Evolutionary conservation across 1,140 invertebrate species (phyloP), one percentile per base, ranked within the genome.

Genomic region (Drosophila novamexicana): DNA sequence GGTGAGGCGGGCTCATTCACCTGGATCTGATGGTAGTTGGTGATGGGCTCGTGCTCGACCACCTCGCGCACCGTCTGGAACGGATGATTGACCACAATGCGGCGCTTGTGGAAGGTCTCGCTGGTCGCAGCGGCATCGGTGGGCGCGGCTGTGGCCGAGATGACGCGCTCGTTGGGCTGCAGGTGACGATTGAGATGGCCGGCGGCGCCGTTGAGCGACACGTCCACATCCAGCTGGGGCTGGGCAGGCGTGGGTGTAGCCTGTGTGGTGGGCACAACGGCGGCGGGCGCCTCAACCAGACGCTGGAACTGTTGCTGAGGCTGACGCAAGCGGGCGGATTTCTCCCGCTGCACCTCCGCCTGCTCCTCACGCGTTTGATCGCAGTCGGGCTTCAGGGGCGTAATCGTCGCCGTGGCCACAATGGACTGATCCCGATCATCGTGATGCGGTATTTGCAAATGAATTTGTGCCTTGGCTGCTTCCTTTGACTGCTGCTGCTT

Each of bases 1-100:
- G 90, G 88, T 1, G 91, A 90, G 9, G 91, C 92, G 6, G 91
- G 92, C 66, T 93, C 92, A 12, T 92, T 92, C 0, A 93, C 92
- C 52, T 92, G 93, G 3, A 94, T 91, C 56, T 94, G 86, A 57
- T 93, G 93, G 52, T 91, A 91, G 37, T 95, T 94, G 14, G 94
- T 94, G 9, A 93, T 94, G 37, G 94, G 94, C 71, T 95, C 94
- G 29, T 94, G 93, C 39, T 95, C 92, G 12, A 94, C 93, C 32
- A 94, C 91, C 78, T 94, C 94, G 65, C 94, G 94, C 10, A 95
- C 91, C 3, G 95, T 95, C 77, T 95, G 94, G 63, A 95, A 94
- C 2, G 95, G 94, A 64, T 94, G 92, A 64, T 93, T 94, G 6
- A 95, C 93, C 9, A 95, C 94, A 53, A 95, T 94, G 42, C 95